Percentiles rank a stretch among this genome's conserved stretches.
These are phyloP conservation scores for Zoanthus gigantus DNA, from an alignment of 92 coral and sea anemone genomes.

Conservation along the genomic window DNA sequence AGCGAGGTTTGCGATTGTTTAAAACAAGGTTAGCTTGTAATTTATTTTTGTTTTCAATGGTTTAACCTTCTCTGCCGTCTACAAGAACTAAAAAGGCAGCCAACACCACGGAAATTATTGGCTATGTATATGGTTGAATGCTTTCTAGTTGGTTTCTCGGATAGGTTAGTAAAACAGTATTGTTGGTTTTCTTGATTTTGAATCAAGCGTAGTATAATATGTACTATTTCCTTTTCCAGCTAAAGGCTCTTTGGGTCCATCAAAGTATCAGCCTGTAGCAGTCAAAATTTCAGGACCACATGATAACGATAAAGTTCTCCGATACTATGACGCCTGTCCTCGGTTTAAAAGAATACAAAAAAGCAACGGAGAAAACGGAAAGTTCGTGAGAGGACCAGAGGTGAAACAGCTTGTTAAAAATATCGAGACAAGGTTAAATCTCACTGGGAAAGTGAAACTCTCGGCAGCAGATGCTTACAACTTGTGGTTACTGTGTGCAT, in stretches of 20 bases:
- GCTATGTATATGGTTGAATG: too few species aligned
- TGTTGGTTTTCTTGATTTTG: not conserved
- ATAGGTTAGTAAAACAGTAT: not conserved
- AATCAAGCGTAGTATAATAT: too few species aligned
- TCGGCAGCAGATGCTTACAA: slow-evolving; percentile 57
- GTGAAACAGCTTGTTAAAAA: slow-evolving; percentile 70
- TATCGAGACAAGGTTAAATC: slow-evolving; percentile 68
- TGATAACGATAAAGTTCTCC: slow-evolving; percentile 71
- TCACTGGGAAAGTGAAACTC: slow-evolving; percentile 57
- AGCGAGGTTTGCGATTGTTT: too few species aligned
- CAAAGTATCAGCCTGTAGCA: slow-evolving; percentile 85
- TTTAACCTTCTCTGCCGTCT: too few species aligned
- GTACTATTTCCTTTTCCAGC: not conserved
- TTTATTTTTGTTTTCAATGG: too few species aligned
- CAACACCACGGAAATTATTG: too few species aligned
- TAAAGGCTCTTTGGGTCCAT: slow-evolving; percentile 66
- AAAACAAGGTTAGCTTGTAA: too few species aligned
- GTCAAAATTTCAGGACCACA: slow-evolving; percentile 75
- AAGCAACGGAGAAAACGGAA: slow-evolving; percentile 49
- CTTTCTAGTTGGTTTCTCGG: too few species aligned
- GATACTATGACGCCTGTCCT: slow-evolving; percentile 78
- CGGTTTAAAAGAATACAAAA: slow-evolving; percentile 26
- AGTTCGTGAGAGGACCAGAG: slow-evolving; percentile 63
- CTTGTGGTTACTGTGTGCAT: slow-evolving; percentile 82
- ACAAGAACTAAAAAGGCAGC: too few species aligned